Evolutionary conservation across 2,888 invertebrate species (phyloP).

Genomic region (Argyra leucocephala): DNA sequence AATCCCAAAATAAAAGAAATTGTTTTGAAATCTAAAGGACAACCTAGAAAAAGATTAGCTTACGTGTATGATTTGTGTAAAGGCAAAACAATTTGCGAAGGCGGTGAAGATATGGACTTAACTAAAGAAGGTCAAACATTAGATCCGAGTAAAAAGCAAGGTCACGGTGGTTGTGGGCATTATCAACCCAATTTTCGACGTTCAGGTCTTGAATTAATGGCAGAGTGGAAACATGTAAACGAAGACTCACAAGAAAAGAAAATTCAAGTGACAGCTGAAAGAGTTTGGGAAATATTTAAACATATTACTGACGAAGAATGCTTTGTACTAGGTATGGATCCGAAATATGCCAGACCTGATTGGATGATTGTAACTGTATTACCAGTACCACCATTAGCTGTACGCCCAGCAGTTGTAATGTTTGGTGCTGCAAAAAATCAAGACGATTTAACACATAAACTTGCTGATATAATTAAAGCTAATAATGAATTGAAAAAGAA

Average conservation of each 20-base stretch:
- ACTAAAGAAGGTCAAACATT: conserved; percentile 61
- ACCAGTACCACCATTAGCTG: conserved; percentile 92
- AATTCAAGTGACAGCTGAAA: conserved; percentile 83
- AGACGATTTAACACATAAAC: conserved; percentile 97
- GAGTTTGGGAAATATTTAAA: conserved; percentile 94
- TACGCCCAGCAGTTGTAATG: conserved; percentile 97
- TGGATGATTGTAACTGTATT: conserved; percentile 99
- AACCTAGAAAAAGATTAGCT: conserved; percentile 85
- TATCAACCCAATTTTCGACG: conserved; percentile 90
- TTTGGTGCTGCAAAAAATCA: conserved; percentile 94
- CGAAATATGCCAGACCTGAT: conserved; percentile 93
- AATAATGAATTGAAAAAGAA: conserved; percentile 93
- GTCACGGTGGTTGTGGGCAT: conserved; percentile 94
- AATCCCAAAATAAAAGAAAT: conserved; percentile 53
- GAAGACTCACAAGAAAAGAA: conserved; percentile 98
- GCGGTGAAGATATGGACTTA: conserved; percentile 95
- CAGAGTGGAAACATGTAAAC: conserved; percentile 98
- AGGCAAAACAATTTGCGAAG: conserved; percentile 95
- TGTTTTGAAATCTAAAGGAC: conserved; percentile 90
- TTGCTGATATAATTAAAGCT: conserved; percentile 95
- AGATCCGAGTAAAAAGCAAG: conserved; percentile 48
- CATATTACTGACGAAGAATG: conserved; percentile 95
- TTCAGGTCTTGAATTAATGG: conserved; percentile 82
- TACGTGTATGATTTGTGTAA: conserved; percentile 98
- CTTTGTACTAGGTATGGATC: conserved; percentile 89